Evolutionary conservation across 2,113 vertebrate species (phyloP).

Genomic region (Glaucomys volans): DNA sequence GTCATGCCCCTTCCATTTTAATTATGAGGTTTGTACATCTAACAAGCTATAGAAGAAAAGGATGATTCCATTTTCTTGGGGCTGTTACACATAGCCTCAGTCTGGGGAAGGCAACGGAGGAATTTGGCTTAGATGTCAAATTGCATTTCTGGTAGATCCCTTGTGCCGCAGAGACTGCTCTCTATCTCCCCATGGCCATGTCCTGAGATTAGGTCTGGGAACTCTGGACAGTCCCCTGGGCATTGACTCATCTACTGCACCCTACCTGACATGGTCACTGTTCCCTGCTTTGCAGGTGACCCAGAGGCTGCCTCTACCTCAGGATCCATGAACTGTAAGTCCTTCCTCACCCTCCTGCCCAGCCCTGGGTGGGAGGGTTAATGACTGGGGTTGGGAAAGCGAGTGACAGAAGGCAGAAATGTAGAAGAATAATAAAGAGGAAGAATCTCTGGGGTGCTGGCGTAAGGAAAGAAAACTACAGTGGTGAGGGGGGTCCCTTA

Average conservation of each 20-base stretch:
- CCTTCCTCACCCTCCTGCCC: background rate
- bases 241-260: background rate
- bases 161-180: background rate
- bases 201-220: background rate
- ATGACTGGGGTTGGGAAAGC: rapidly evolving
- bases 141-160: background rate
- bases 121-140: background rate
- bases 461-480: background rate
- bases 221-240: background rate
- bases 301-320: background rate
- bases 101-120: background rate
- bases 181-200: background rate
- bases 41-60: background rate
- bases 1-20: background rate
- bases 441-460: background rate
- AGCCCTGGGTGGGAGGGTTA: background rate
- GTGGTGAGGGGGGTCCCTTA: no score
- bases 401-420: background rate
- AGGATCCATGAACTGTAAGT: background rate
- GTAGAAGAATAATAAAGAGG: background rate
- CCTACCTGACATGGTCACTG: background rate
- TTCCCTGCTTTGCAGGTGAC: background rate
- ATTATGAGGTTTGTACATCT: background rate
- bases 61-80: background rate
- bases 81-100: background rate